Base-by-base conservation (phyloP, 2,113 vertebrate genomes). In the Semnopithecus entellus region DNA sequence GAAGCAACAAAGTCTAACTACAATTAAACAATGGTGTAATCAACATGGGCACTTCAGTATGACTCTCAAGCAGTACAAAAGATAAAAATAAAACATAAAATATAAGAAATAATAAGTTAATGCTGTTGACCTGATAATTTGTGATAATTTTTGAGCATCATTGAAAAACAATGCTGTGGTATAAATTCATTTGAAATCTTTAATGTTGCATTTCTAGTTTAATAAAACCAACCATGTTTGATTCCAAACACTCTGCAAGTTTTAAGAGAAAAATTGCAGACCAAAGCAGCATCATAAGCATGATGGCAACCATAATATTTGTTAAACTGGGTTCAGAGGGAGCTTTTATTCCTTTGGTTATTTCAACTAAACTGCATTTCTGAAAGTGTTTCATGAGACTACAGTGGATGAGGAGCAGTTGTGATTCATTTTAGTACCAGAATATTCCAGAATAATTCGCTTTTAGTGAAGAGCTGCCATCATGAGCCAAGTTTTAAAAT, bases 341-440 rank as follows among this genome's bases (percentile, higher is more conserved):
- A 75, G n/a, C 30, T 98, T 91, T 98, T 96, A 95, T 96, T 94
- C 32, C 23, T 27, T 97, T 81, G 98, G 97, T 97, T 98, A 98
- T 98, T 98, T 96, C 95, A 97, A 88, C 92, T 75, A 96, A 98
- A 95, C 81, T 59, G 35, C 91, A 73, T 97, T 98, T 98, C 78
- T 98, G 52, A 97, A 96, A 94, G 70, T 96, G 48, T 96, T 98
- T 98, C 96, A 98, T 91, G 96, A 93, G 88, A 86, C 98, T 97
- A 97, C 76, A 96, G 68, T 88, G 88, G 50, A 40, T 89, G 88
- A 78, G 20, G 35, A 95, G 25, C 85, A 16, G 97, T 98, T 97
- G 35, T 83, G 45, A 57, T 90, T 96, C 75, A 94, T 96, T 98
- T 97, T 95, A 92, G 0, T 59, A 95, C 32, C 83, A 90, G 83